phyloP scores from a whole-genome alignment of 2,888 invertebrate genomes.

The Stenoptilia bipunctidactyla region DNA sequence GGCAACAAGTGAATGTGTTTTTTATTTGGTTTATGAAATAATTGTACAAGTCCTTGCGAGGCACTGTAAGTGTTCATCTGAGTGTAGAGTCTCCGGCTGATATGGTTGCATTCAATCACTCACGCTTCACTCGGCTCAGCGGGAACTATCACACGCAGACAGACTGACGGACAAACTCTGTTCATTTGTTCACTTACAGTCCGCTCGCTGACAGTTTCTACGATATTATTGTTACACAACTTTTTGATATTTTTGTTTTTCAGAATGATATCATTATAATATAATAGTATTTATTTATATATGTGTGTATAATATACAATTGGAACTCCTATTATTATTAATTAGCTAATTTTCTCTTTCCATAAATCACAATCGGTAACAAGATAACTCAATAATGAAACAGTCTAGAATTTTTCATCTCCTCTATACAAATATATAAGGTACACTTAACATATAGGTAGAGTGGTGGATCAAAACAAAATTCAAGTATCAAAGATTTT shows the following conservation, averaged over 20 bases:
- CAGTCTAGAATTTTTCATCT: slow-evolving; percentile 39
- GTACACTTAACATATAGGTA: not conserved
- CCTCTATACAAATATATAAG: slow-evolving; percentile 3
- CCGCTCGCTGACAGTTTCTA: not conserved
- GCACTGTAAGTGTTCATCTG: no score
- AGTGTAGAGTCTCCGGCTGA: no score
- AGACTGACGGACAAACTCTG: no score
- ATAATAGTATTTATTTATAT: not conserved
- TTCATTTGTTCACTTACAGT: slow-evolving; percentile 20
- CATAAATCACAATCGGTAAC: slow-evolving; percentile 67
- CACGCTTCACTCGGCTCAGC: no score
- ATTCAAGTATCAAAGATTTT: slow-evolving; percentile 1
- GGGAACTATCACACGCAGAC: no score
- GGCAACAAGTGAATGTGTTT: no score
- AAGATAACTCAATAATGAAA: slow-evolving; percentile 41
- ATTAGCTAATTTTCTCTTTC: slow-evolving; percentile 57
- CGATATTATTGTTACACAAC: no score
- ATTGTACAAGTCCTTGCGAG: not conserved
- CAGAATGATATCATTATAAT: no score
- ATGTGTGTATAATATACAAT: slow-evolving; percentile 67
- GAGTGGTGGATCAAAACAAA: not conserved
- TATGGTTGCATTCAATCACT: no score
- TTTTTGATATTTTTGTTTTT: no score
- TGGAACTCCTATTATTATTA: slow-evolving; percentile 70
- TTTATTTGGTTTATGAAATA: not conserved